Percentiles rank a stretch among this genome's conserved stretches.
Evolutionary conservation across 1,140 invertebrate species (phyloP).

Genomic region (Antheraea mylitta): DNA sequence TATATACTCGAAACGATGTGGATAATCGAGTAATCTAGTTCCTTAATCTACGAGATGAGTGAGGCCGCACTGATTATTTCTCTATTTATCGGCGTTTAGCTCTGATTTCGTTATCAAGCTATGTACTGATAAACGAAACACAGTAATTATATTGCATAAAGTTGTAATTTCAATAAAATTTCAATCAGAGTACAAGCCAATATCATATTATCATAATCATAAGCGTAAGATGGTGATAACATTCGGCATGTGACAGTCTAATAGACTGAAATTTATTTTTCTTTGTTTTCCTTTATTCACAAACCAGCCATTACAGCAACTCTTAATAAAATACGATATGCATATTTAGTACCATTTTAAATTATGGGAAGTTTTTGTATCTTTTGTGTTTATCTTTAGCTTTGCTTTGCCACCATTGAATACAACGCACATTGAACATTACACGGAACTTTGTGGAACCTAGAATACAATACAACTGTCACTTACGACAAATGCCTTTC

Average conservation of each 20-base stretch:
- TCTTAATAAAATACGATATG: too few species aligned
- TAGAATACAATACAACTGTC: too few species aligned
- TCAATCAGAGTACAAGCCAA: not conserved
- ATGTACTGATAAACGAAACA: conserved; percentile 9
- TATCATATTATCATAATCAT: not conserved
- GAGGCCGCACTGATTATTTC: conserved; percentile 12
- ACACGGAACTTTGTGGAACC: too few species aligned
- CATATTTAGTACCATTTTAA: too few species aligned
- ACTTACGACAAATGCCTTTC: too few species aligned
- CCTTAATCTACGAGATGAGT: conserved; percentile 19
- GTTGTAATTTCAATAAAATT: conserved; percentile 4
- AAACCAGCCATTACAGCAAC: too few species aligned
- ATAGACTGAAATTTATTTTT: not conserved
- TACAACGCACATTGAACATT: too few species aligned
- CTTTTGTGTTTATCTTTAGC: too few species aligned
- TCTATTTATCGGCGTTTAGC: conserved; percentile 14
- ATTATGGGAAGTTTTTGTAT: too few species aligned
- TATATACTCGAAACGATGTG: conserved; percentile 9
- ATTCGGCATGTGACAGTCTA: not conserved
- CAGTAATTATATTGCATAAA: conserved; percentile 12
- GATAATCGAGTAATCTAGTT: conserved; percentile 13
- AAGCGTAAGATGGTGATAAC: not conserved
- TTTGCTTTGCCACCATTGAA: too few species aligned
- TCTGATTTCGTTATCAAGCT: conserved; percentile 17
- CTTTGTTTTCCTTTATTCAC: too few species aligned